These are phyloP conservation scores for Drosophila lacicola DNA, from an alignment of 2,888 invertebrate species.

Conservation along the genomic window DNA sequence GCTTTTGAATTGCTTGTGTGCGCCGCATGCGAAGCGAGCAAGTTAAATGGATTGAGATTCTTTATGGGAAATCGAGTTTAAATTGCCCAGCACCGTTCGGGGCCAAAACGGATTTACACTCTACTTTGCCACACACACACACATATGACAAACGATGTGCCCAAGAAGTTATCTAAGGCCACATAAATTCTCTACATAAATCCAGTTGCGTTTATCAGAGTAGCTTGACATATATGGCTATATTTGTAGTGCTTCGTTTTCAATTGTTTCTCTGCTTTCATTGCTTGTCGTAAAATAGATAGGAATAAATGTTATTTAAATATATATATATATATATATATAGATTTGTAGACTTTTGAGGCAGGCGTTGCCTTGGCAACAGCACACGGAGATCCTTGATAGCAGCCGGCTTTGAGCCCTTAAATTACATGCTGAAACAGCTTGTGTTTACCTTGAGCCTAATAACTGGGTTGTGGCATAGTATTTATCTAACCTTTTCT, in stretches of 20 bases:
- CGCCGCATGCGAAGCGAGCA: conserved; percentile 34
- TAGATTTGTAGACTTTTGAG: background rate
- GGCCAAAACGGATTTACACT: conserved; percentile 19
- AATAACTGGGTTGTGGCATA: background rate
- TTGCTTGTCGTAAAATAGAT: background rate
- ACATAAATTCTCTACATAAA: conserved; percentile 26
- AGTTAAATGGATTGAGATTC: conserved; percentile 62
- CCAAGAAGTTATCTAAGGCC: conserved; percentile 15
- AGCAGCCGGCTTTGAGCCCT: background rate
- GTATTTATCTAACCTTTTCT: too few species aligned
- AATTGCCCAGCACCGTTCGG: conserved; percentile 48
- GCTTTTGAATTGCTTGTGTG: conserved; percentile 35
- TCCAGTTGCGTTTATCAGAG: conserved; percentile 3
- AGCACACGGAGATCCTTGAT: background rate
- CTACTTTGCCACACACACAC: background rate
- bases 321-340: background rate
- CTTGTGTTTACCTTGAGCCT: background rate
- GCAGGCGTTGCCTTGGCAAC: background rate
- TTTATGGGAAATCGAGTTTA: conserved; percentile 66
- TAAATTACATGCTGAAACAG: background rate
- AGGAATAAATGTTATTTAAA: background rate
- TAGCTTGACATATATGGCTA: conserved; percentile 3
- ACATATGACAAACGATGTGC: conserved; percentile 26
- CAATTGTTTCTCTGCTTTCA: conserved; percentile 4
- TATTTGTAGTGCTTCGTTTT: background rate